Evolutionary conservation across 2,797 vertebrate genomes (phyloP).

Genomic region (Spheniscus humboldti): DNA sequence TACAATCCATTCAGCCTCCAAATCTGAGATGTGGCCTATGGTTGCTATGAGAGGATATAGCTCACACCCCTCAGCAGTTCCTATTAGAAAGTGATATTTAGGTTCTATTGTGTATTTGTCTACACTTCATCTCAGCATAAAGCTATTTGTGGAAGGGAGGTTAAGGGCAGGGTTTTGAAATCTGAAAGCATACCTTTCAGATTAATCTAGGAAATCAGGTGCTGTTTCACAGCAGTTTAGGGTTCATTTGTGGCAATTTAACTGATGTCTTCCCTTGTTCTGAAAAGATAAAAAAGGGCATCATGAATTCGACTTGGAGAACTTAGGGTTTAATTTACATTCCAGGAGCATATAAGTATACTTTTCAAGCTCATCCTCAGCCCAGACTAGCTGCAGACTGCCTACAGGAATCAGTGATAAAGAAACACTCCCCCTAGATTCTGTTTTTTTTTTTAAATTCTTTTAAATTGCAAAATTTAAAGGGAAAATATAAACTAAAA

Average conservation of each 20-base stretch:
- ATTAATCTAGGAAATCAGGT: slow-evolving; percentile 6
- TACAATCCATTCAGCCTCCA: slow-evolving; percentile 31
- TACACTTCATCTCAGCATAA: slow-evolving; percentile 29
- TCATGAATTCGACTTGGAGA: neutral
- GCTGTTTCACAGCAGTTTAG: neutral
- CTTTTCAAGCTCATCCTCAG: neutral
- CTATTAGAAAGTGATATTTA: slow-evolving; percentile 21
- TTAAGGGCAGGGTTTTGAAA: slow-evolving; percentile 14
- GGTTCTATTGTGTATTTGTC: slow-evolving; percentile 43
- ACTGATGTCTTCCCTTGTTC: neutral
- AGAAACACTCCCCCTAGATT: neutral
- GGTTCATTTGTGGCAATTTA: neutral
- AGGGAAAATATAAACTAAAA: neutral
- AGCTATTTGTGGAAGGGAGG: slow-evolving; percentile 1
- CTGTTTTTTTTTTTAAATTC: neutral
- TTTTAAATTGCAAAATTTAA: neutral
- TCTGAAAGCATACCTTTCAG: slow-evolving; percentile 5
- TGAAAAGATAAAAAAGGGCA: neutral
- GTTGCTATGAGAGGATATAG: slow-evolving; percentile 58
- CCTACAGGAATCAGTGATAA: neutral
- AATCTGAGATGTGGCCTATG: slow-evolving; percentile 35
- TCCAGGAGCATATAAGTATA: neutral
- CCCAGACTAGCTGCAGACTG: neutral
- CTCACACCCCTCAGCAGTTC: slow-evolving; percentile 43
- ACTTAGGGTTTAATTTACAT: slow-evolving; percentile 1